Base-by-base conservation (phyloP, 2,888 invertebrate species). In the Minunthozetes semirufus region DNA sequence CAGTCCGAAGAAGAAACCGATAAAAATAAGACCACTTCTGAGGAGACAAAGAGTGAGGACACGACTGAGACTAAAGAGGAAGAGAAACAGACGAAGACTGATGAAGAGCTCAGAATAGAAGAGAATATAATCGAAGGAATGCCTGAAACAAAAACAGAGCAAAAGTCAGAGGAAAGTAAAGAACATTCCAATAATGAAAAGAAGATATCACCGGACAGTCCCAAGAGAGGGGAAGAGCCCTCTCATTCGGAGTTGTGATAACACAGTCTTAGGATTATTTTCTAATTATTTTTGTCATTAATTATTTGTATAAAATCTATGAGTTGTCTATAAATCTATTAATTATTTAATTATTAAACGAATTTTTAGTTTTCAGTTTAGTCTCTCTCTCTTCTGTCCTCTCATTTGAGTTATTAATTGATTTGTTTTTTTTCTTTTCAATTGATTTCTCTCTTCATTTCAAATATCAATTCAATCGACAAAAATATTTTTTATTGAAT, bases 221-320 rank as follows among this genome's bases (percentile, higher is more conserved):
- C 17, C 33, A 33, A 17, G 9, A 19, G 17, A 5, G 17, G 33
- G 9, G 38, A 19, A 5, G 17, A 63, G 38, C 4, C 29, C 3
- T n/a, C 63, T 17, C 63, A 63, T 63, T 6, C 63, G 17, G 63
- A 63, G 38, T 27, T 63, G 63, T 63, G 63, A 63, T 63, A 63
- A 63, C 63, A 63, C 17, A 27, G 5, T 4, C 11, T 61, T 61
- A 61, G 61, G 61, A 9, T 25, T 61, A 27, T 61, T 61, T 17
- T 61, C 19, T 61, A 50, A 50, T 19, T 19, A 48, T 48, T 13
- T 50, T 50, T 50, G 4, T 50, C 19, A n/a, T n/a, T 19, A 50
- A n/a, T 50, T 50, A n/a, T 50, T 50, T 50, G 19, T 19, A 19
- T 50, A 50, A 19, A 17, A 48, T n/a, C n/a, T n/a, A n/a, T 50